Percentiles rank a stretch among this genome's conserved stretches.
phyloP scores from a whole-genome alignment of 2,888 invertebrate genomes.

The Laothoe populi region DNA sequence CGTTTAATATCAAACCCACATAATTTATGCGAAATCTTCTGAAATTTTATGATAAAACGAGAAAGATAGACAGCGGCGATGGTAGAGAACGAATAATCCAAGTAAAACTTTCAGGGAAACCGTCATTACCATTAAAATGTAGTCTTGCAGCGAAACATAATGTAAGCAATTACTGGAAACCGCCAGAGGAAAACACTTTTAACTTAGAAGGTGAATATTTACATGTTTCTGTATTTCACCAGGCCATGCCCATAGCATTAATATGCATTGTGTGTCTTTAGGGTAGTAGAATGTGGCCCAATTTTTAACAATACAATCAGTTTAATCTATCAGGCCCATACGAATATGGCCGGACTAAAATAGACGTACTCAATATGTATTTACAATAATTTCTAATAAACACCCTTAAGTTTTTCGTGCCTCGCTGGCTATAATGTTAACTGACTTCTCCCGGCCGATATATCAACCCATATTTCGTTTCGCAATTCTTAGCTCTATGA shows the following conservation, averaged over 20 bases:
- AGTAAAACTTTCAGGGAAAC: not conserved
- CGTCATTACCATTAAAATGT: conserved; percentile 2
- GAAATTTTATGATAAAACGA: not conserved
- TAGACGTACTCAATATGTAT: too few species aligned
- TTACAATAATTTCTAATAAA: not conserved
- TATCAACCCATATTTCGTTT: conserved; percentile 26
- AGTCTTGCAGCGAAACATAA: not conserved
- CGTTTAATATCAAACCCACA: not conserved
- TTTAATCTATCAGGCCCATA: too few species aligned
- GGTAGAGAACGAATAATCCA: not conserved
- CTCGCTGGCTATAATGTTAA: conserved; percentile 16
- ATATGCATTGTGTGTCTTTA: not conserved
- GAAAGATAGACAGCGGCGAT: not conserved
- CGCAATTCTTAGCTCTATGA: conserved; percentile 26
- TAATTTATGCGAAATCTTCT: not conserved
- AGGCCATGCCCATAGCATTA: not conserved
- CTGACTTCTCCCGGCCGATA: conserved; percentile 8
- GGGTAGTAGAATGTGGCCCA: too few species aligned
- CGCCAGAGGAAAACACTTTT: not conserved
- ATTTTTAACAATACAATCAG: too few species aligned
- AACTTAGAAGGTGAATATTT: not conserved
- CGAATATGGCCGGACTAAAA: too few species aligned
- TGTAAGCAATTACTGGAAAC: conserved; percentile 17
- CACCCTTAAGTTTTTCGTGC: conserved; percentile 17
- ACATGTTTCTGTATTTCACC: not conserved